Conservation (phyloP, 2,797 vertebrate genomes). For the Thalassophryne amazonica region DNA sequence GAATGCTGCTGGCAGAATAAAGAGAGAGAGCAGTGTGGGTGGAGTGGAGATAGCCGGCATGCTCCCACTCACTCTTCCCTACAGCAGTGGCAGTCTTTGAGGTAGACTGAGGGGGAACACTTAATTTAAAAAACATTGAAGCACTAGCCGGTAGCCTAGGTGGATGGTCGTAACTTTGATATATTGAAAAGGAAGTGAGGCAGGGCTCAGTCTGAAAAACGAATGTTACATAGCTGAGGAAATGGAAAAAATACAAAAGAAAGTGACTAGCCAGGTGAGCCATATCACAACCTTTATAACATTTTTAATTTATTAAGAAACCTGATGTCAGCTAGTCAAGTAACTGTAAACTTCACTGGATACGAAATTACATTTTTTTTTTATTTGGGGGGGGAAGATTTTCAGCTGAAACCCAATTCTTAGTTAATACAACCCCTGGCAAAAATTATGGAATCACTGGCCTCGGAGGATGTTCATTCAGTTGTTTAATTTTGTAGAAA, state of each 20-base stretch:
- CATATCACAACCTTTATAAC: not conserved
- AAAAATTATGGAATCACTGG: too few relatives aligned
- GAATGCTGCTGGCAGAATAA: slow-evolving; percentile 58
- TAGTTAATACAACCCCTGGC: too few relatives aligned
- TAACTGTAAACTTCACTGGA: too few relatives aligned
- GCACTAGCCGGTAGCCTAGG: slow-evolving; percentile 49
- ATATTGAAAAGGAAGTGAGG: slow-evolving; percentile 39
- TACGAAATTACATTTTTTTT: too few relatives aligned
- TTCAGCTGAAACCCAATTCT: too few relatives aligned
- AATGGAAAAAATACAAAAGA: slow-evolving; percentile 17
- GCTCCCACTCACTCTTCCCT: slow-evolving; percentile 37
- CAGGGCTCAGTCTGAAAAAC: slow-evolving; percentile 40
- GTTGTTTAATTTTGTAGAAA: too few relatives aligned
- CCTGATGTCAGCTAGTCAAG: not conserved
- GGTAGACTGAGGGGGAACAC: slow-evolving; percentile 45
- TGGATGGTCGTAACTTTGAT: slow-evolving; percentile 59
- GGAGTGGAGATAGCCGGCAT: slow-evolving; percentile 64
- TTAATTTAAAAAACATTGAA: slow-evolving; percentile 28
- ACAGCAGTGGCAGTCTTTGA: slow-evolving; percentile 59
- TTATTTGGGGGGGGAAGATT: too few relatives aligned
- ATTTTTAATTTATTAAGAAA: not conserved
- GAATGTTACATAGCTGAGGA: slow-evolving; percentile 43
- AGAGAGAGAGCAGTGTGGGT: slow-evolving; percentile 67
- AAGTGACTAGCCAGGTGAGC: not conserved
- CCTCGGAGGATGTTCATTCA: too few relatives aligned